Evolutionary conservation across 2,113 vertebrate species (phyloP).

Genomic region (Corynorhinus townsendii): DNA sequence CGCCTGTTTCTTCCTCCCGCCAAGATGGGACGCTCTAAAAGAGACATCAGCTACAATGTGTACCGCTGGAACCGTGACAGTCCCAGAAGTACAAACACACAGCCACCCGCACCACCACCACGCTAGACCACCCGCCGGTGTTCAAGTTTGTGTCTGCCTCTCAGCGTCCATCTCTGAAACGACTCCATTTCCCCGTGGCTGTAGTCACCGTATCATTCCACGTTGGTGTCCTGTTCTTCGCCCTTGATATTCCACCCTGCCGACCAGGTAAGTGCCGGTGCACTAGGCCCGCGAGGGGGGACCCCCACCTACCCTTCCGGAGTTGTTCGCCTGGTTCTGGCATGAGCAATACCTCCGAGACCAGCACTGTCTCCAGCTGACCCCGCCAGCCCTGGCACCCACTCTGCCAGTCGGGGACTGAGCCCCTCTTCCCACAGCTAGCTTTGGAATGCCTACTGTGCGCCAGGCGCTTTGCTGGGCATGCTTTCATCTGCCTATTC

Average conservation of each 20-base stretch:
- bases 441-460: background rate
- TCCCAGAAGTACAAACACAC: background rate
- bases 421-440: background rate
- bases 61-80: background rate
- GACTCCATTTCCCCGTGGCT: background rate
- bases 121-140: background rate
- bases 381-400: rapidly evolving
- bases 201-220: rapidly evolving
- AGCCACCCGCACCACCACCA: background rate
- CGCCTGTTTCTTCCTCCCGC: background rate
- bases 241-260: background rate
- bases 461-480: background rate
- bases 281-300: too few species aligned
- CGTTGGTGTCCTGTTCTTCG: background rate
- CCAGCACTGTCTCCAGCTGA: rapidly evolving
- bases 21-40: background rate
- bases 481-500: rapidly evolving
- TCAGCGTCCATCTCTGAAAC: background rate
- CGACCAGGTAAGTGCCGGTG: background rate
- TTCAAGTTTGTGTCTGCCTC: background rate
- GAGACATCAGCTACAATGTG: background rate
- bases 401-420: background rate
- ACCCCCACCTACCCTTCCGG: rapidly evolving
- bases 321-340: background rate
- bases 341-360: background rate